Percentiles rank a stretch among this genome's conserved stretches.
Evolutionary conservation across 1,140 invertebrate genomes (phyloP).

Genomic region (Meloidogyne chitwoodi): DNA sequence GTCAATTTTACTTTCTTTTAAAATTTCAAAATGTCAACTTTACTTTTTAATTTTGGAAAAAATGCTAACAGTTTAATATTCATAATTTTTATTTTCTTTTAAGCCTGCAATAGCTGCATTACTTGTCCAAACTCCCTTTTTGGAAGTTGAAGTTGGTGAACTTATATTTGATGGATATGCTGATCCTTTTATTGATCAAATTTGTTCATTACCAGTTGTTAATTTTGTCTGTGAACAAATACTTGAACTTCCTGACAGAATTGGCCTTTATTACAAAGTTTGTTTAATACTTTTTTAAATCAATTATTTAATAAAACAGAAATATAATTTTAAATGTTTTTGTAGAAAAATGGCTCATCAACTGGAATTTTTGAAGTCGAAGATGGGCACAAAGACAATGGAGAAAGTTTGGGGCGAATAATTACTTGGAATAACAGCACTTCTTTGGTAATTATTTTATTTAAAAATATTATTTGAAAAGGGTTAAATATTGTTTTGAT

Average conservation of each 20-base stretch:
- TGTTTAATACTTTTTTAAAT: not conserved
- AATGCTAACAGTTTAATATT: not conserved
- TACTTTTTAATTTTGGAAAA: not conserved
- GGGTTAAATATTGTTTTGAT: too few species aligned
- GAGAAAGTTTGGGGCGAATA: conserved; percentile 49
- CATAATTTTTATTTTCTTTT: not conserved
- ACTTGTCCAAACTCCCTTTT: conserved; percentile 55
- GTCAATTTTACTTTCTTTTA: not conserved
- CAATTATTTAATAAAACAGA: too few species aligned
- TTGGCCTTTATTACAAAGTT: conserved; percentile 54
- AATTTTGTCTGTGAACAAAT: conserved; percentile 57
- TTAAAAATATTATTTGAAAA: too few species aligned
- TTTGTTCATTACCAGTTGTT: conserved; percentile 38
- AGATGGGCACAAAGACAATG: conserved; percentile 38
- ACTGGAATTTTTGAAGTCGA: conserved; percentile 47
- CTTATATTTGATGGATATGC: conserved; percentile 56
- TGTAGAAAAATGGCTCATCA: conserved; percentile 51
- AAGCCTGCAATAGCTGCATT: conserved; percentile 37
- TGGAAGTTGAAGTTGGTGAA: conserved; percentile 59
- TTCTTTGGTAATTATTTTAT: not conserved
- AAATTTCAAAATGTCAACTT: not conserved
- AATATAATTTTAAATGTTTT: too few species aligned
- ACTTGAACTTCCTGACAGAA: conserved; percentile 54
- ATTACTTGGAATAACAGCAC: conserved; percentile 40
- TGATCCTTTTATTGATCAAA: conserved; percentile 58